These are phyloP conservation scores for Cetoscarus ocellatus DNA, from an alignment of 2,797 vertebrate species.

Conservation along the genomic window DNA sequence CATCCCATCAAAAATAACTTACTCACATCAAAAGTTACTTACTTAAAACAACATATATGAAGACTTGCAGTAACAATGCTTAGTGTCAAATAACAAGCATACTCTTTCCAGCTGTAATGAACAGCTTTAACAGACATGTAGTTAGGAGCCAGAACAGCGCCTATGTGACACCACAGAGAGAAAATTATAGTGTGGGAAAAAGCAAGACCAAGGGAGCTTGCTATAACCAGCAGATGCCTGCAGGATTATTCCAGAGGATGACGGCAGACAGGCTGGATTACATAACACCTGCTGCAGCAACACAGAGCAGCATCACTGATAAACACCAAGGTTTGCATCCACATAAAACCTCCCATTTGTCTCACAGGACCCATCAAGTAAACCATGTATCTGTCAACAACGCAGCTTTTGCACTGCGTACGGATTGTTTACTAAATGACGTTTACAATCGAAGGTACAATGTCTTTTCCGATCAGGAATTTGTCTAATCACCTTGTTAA, in stretches of 20 bases:
- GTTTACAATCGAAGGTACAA: too few relatives aligned
- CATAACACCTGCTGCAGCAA: conserved; percentile 36
- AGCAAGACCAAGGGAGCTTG: background rate
- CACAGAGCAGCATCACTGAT: conserved; percentile 6
- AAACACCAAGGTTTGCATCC: background rate
- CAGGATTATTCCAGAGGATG: conserved; percentile 36
- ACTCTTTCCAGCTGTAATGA: too few relatives aligned
- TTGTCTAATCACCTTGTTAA: too few relatives aligned
- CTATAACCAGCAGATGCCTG: background rate
- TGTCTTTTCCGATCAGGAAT: too few relatives aligned
- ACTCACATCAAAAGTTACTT: too few relatives aligned
- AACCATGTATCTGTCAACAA: background rate
- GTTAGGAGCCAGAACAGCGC: rapidly evolving
- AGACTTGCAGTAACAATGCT: too few relatives aligned
- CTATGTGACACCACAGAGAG: background rate
- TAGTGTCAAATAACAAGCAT: too few relatives aligned
- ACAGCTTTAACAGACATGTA: background rate
- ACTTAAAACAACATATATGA: too few relatives aligned
- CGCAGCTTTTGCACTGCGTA: rapidly evolving
- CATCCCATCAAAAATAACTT: too few relatives aligned
- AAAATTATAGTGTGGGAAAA: background rate
- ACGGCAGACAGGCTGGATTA: conserved; percentile 28
- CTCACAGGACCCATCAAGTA: background rate
- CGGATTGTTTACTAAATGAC: background rate
- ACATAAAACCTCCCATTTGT: background rate